Percentiles rank a stretch among this genome's conserved stretches.
These are phyloP conservation scores for Mechanitis mazaeus DNA, from an alignment of 2,888 invertebrate species.

Conservation along the genomic window DNA sequence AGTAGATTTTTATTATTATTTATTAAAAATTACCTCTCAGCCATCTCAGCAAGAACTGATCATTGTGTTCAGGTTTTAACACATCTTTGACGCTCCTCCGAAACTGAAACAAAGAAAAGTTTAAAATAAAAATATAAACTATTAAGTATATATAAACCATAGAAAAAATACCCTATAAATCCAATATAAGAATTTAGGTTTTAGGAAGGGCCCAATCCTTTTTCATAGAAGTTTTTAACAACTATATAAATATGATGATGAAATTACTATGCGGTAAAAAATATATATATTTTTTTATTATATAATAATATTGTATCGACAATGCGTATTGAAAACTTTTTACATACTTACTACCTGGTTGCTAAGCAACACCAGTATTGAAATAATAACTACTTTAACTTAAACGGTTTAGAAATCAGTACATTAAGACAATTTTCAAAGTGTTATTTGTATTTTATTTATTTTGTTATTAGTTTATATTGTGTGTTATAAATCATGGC, in stretches of 20 bases:
- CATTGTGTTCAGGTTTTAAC: slow-evolving; percentile 83
- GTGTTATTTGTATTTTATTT: slow-evolving; percentile 13
- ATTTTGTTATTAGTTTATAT: neutral
- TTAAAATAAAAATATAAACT: too few relatives aligned
- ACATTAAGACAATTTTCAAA: slow-evolving; percentile 1
- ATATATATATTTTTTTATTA: too few relatives aligned
- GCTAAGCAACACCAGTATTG: slow-evolving; percentile 1
- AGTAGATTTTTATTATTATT: too few relatives aligned
- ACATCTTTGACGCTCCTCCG: slow-evolving; percentile 82
- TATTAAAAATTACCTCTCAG: slow-evolving; percentile 78
- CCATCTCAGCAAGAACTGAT: slow-evolving; percentile 88
- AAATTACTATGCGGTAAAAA: too few relatives aligned
- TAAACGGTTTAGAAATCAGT: slow-evolving; percentile 16
- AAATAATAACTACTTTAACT: neutral
- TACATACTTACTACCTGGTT: neutral
- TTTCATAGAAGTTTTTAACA: too few relatives aligned
- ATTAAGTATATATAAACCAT: too few relatives aligned
- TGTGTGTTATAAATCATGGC: slow-evolving; percentile 39
- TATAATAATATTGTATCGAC: too few relatives aligned
- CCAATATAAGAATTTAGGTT: too few relatives aligned
- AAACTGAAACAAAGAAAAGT: slow-evolving; percentile 79
- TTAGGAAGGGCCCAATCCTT: too few relatives aligned
- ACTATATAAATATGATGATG: too few relatives aligned
- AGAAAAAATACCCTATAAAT: too few relatives aligned
- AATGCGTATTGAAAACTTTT: neutral